Conservation (phyloP, 2,797 vertebrate species). For the Cryptoprocta ferox region DNA sequence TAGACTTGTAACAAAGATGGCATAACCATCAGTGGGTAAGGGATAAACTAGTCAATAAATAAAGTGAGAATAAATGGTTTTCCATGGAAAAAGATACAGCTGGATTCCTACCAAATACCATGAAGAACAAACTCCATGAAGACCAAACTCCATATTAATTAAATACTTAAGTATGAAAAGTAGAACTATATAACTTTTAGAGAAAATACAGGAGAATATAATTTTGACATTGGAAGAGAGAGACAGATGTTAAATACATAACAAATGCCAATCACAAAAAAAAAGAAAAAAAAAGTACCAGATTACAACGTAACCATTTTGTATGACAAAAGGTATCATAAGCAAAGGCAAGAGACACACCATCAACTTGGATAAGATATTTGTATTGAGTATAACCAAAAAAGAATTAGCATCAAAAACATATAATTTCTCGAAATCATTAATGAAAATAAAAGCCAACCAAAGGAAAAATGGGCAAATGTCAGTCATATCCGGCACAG, state of each 20-base stretch:
- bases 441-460: slow-evolving; percentile 33
- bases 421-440: background rate
- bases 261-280: background rate
- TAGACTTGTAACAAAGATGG: background rate
- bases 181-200: background rate
- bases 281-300: background rate
- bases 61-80: background rate
- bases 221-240: background rate
- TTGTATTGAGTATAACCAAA: background rate
- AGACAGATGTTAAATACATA: background rate
- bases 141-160: background rate
- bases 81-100: background rate
- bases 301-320: background rate
- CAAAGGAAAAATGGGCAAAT: background rate
- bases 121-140: background rate
- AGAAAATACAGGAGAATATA: background rate
- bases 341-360: background rate
- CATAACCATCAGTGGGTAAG: background rate
- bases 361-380: background rate
- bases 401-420: background rate
- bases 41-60: background rate
- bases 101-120: background rate
- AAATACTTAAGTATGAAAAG: background rate
- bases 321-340: background rate
- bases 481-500: background rate